Evolutionary conservation across 2,888 invertebrate genomes (phyloP), one percentile per base, ranked within the genome.

Genomic region (Synanthedon vespiformis): DNA sequence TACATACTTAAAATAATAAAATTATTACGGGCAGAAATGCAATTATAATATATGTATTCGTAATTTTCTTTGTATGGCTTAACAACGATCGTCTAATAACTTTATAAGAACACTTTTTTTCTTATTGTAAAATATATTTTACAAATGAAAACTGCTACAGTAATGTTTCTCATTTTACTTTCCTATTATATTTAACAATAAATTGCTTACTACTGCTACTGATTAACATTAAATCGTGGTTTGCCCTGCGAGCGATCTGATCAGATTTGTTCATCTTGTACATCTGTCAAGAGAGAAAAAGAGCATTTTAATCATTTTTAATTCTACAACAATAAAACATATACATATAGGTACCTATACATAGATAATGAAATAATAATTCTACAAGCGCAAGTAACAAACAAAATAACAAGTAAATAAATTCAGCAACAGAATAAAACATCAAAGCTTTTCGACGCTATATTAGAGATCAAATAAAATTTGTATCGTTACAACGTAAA

Each of bases 251-350:
- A 65, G 67, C 67, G 77, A 72, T 90, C 88, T 92, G 88, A 92
- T 90, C 88, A 92, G 88, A 92, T 92, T 88, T 90, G 91, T 86
- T 92, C 92, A 77, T 92, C 92, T 84, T 91, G 92, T 78, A 91
- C 91, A 91, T 92, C 92, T 92, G 91, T 67, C 85, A 78, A 77
- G 77, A 83, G 78, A 84, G 87, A 89, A 89, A 89, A 89, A 88
- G 85, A 88, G 88, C 79, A 86, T 88, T 86, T 82, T 69, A 56
- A 50, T 50, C 27, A 54, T 34, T 34, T 22, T 34, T 34, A 34
- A 34, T 34, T 34, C 34, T 34, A 34, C 34, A 34, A 10, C 2
- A 50, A 50, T 14, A 41, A n/a, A 40, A 56, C 57, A 61, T 56
- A 59, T 57, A 22, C 53, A 55, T 18, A 48, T 16, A 48, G 6